Conservation (phyloP, 2,888 invertebrate genomes). For the Drosophila subquinaria region DNA sequence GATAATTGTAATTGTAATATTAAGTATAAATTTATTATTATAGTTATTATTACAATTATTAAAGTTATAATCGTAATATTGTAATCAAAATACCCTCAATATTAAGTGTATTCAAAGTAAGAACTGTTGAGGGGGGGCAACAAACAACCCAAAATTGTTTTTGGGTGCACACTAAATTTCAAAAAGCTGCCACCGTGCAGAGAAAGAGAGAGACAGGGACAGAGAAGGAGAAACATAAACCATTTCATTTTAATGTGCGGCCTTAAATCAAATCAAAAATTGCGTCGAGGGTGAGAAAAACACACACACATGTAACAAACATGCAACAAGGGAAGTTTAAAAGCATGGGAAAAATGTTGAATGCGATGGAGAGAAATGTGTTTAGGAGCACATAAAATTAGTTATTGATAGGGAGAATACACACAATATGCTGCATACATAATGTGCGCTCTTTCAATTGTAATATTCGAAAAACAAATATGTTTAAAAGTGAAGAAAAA, state of each 20-base stretch:
- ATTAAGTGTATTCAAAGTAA: constrained; percentile 8
- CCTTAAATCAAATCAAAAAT: constrained; percentile 67
- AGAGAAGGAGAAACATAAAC: constrained; percentile 11
- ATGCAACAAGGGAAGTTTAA: background rate
- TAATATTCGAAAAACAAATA: constrained; percentile 20
- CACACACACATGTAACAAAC: constrained; percentile 9
- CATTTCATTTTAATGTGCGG: constrained; percentile 66
- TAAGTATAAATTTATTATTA: no score
- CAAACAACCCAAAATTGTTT: constrained; percentile 19
- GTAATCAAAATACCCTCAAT: background rate
- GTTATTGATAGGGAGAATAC: constrained; percentile 51
- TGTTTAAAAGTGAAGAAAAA: constrained; percentile 5
- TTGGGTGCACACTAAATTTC: constrained; percentile 40
- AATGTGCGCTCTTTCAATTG: constrained; percentile 54
- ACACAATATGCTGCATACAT: constrained; percentile 46
- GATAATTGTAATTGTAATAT: no score
- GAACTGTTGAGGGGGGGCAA: background rate
- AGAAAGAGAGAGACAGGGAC: constrained; percentile 1
- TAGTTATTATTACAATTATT: no score
- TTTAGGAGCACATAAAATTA: constrained; percentile 51
- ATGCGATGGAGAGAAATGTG: constrained; percentile 8
- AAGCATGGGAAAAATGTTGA: constrained; percentile 8
- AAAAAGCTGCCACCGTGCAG: constrained; percentile 47
- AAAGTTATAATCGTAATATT: no score
- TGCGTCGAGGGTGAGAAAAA: constrained; percentile 48